phyloP scores from a whole-genome alignment of 35 echinoderm and acorn worm genomes.

The Chiridota heheva region DNA sequence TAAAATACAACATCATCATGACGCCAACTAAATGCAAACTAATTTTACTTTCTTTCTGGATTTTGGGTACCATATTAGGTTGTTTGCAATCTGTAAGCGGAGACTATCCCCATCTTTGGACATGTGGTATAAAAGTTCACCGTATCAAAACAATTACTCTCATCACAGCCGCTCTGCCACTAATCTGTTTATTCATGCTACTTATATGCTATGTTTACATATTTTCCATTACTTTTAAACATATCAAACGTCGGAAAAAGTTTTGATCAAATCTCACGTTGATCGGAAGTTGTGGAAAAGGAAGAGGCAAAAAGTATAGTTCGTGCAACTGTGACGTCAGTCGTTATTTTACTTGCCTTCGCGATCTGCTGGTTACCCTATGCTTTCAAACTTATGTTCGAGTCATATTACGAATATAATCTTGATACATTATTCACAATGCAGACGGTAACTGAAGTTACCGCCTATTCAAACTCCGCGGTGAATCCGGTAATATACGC shows the following conservation, averaged over 20 bases:
- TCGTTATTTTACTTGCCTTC: constrained; percentile 12
- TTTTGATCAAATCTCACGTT: no score
- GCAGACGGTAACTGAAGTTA: constrained; percentile 11
- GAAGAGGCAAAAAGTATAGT: constrained; percentile 26
- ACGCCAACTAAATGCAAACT: neutral
- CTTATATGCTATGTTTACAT: no score
- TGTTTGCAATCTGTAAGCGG: no score
- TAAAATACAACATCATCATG: constrained; percentile 11
- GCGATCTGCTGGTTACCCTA: constrained; percentile 29
- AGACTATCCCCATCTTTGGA: no score
- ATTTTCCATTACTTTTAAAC: no score
- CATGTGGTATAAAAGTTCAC: no score
- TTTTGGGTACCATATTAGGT: neutral
- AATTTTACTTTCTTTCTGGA: neutral
- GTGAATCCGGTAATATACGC: constrained; percentile 40
- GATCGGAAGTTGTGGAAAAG: no score
- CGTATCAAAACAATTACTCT: no score
- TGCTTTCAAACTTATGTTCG: neutral
- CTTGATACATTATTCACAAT: neutral
- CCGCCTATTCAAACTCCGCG: constrained; percentile 4
- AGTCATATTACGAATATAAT: neutral
- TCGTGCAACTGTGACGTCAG: constrained; percentile 19
- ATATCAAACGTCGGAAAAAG: no score
- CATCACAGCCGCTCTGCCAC: no score
- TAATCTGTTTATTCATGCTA: no score